Conservation (phyloP, 2,113 vertebrate genomes). For the Rhinoptilus africanus region DNA sequence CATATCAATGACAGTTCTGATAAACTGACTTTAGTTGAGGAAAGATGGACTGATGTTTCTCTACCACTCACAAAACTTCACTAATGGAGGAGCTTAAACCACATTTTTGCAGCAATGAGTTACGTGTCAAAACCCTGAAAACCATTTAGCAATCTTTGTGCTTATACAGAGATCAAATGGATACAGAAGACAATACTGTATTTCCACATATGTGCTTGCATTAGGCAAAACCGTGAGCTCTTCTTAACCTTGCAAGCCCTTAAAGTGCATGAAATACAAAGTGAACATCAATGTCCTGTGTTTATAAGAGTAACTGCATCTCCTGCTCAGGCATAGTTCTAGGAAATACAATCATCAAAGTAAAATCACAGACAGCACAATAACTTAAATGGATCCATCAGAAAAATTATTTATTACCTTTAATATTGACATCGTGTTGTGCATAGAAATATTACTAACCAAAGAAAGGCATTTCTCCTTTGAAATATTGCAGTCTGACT, state of each 20-base stretch:
- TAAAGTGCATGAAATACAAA: not conserved
- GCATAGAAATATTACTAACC: not conserved
- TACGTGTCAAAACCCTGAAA: not conserved
- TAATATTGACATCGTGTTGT: not conserved
- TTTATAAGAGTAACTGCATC: not conserved
- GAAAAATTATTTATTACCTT: not conserved
- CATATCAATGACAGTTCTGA: not conserved
- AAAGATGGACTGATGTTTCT: not conserved
- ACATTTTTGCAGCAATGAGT: not conserved
- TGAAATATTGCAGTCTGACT: not conserved
- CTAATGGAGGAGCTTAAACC: not conserved
- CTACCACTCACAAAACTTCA: not conserved
- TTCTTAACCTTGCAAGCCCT: not conserved
- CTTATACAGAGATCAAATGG: not conserved
- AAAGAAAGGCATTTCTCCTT: not conserved
- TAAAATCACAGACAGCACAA: not conserved
- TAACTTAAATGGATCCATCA: not conserved
- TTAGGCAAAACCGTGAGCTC: not conserved
- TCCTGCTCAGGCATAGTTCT: not conserved
- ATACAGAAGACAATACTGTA: not conserved
- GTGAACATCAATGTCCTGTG: not conserved
- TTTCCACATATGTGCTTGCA: not conserved
- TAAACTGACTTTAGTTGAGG: not conserved
- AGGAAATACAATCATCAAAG: not conserved
- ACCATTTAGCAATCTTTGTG: not conserved